phyloP scores from a whole-genome alignment of 2,113 vertebrate species.

The Oxygymnocypris stewartii region DNA sequence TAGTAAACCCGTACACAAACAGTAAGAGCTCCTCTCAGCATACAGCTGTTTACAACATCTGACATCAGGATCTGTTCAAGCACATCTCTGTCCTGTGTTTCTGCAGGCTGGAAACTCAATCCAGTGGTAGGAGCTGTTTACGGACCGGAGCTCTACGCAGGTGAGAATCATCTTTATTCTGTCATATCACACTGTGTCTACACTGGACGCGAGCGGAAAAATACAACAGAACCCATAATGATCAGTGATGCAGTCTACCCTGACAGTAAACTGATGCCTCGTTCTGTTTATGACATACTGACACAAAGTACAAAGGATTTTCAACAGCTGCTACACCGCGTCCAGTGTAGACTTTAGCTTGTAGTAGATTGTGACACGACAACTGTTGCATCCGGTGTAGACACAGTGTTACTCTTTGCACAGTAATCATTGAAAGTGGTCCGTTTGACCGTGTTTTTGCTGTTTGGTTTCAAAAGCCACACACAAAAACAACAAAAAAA shows the following conservation, averaged over 20 bases:
- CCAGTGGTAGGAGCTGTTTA: constrained; percentile 95
- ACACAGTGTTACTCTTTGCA: neutral
- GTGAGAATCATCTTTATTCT: constrained; percentile 67
- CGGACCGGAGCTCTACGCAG: constrained; percentile 93
- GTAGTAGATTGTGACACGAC: too few species aligned
- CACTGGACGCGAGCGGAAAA: too few species aligned
- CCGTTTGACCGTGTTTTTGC: neutral
- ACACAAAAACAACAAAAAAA: too few species aligned
- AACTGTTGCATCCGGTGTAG: too few species aligned
- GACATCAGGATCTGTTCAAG: neutral
- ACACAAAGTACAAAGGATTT: too few species aligned
- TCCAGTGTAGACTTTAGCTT: neutral
- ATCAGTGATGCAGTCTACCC: too few species aligned
- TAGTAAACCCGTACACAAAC: constrained; percentile 68
- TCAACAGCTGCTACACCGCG: too few species aligned
- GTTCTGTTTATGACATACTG: too few species aligned
- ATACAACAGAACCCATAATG: too few species aligned
- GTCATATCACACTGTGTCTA: too few species aligned
- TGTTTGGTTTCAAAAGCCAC: too few species aligned
- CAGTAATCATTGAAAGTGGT: neutral
- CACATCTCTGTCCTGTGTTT: constrained; percentile 22
- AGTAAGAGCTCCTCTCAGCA: constrained; percentile 36
- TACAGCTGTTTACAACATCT: neutral
- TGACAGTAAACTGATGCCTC: too few species aligned
- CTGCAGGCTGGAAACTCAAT: constrained; percentile 94